Evolutionary conservation across 2,888 invertebrate species (phyloP), one percentile per base, ranked within the genome.

Genomic region (Rosalia funebris): DNA sequence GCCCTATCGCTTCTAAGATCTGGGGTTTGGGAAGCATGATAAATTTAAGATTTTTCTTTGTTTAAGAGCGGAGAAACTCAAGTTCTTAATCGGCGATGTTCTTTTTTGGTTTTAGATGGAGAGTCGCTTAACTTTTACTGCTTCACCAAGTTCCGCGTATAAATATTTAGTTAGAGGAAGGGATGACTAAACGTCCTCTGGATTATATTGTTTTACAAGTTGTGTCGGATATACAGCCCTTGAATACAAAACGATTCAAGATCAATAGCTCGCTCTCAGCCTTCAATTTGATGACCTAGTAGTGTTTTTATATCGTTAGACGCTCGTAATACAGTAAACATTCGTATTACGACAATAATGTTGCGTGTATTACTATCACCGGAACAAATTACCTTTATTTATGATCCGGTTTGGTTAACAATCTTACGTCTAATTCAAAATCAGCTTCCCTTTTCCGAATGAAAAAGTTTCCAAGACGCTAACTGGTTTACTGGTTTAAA

Each of bases 131-230:
- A 19, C 19, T 16, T 3, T 16, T 41, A 41, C 15, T 17, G n/a
- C 41, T 41, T 17, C 17, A 41, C 41, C 41, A n/a, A 16, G 16
- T 41, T 17, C 1, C 5, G 4, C 41, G 19, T 41, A 41, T 9
- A 41, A 9, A 1, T 41, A 41, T 41, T 41, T 41, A 41, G 17
- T n/a, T 19, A 41, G 16, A 41, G n/a, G 10, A 16, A 9, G 17
- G 19, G 41, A n/a, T 41, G 37, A 36, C 12, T 36, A 16, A 41
- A 16, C 15, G 41, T 15, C 41, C 17, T 41, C 16, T 4, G 41
- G 41, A 41, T 41, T 41, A 41, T 41, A 17, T 41, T 41, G 19
- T 19, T 41, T 41, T 41, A 41, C 41, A 41, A 41, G 17, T 41
- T 41, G 3, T 41, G 17, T 41, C 19, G 19, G 7, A 41, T 7